Conservation (phyloP, 2,888 invertebrate genomes). For the Rhogogaster chlorosoma region DNA sequence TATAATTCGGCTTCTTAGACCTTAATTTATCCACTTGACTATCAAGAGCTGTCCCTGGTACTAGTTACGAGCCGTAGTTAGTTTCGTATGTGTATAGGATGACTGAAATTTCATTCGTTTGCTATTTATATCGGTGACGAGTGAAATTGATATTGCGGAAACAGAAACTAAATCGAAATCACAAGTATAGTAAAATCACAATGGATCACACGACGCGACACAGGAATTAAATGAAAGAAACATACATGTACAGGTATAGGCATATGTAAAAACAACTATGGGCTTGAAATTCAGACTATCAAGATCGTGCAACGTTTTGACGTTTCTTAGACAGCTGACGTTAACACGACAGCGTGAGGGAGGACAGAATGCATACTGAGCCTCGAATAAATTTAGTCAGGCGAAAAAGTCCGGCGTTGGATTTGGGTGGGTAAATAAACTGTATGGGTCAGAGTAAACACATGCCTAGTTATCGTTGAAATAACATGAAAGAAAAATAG, state of each 20-base stretch:
- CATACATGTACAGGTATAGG: not conserved
- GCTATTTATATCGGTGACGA: not conserved
- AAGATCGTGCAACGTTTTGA: not conserved
- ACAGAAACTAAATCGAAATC: not conserved
- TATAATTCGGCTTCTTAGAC: not conserved
- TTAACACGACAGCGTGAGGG: constrained; percentile 7
- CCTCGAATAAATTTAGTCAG: constrained; percentile 5
- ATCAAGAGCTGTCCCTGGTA: constrained; percentile 6
- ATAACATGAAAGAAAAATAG: not conserved
- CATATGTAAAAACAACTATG: not conserved
- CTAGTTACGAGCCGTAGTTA: not conserved
- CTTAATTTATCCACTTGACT: constrained; percentile 13
- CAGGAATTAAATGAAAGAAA: not conserved
- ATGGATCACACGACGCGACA: not conserved
- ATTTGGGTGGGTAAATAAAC: not conserved
- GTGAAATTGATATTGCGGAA: not conserved
- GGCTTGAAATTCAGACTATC: not conserved
- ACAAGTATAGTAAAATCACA: not conserved
- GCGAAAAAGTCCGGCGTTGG: not conserved
- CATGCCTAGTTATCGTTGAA: not conserved
- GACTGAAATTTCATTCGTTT: not conserved
- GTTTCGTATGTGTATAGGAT: not conserved
- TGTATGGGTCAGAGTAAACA: not conserved
- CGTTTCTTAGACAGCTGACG: constrained; percentile 10
- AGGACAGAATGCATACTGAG: not conserved